These are phyloP conservation scores for Ameiurus melas DNA, from an alignment of 2,113 vertebrate genomes.

Conservation along the genomic window DNA sequence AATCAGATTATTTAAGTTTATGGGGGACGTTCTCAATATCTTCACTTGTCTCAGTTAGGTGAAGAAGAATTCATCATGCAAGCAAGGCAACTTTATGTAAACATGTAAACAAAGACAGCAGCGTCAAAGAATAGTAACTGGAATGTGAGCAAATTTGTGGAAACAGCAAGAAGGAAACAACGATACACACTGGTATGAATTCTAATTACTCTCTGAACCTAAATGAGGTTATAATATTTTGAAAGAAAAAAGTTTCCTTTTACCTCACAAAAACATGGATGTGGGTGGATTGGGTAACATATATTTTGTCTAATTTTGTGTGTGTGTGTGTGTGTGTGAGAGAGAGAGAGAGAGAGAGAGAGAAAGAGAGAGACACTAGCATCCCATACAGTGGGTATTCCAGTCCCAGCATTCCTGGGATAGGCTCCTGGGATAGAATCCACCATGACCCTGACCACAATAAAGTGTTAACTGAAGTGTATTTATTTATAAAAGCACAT, in stretches of 20 bases:
- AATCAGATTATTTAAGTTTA: neutral
- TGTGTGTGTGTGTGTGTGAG: neutral
- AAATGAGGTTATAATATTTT: no score
- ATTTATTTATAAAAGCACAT: no score
- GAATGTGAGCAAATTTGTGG: no score
- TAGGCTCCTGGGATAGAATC: neutral
- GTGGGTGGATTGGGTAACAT: neutral
- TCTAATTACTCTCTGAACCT: no score
- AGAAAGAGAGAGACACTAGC: neutral
- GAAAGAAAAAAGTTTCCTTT: no score
- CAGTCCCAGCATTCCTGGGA: neutral
- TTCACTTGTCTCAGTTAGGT: neutral
- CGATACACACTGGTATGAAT: neutral
- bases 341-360: neutral
- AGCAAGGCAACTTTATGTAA: neutral
- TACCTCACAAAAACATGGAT: neutral
- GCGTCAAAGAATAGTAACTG: no score
- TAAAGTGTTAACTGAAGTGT: neutral
- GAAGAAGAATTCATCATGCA: neutral
- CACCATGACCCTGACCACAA: neutral
- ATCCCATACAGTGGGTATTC: neutral
- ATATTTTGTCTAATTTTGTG: neutral
- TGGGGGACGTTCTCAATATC: neutral
- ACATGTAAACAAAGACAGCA: neutral
- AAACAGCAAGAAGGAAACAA: no score